These are phyloP conservation scores for Sepioteuthis lessoniana DNA, from an alignment of 2,888 invertebrate genomes.

Conservation along the genomic window DNA sequence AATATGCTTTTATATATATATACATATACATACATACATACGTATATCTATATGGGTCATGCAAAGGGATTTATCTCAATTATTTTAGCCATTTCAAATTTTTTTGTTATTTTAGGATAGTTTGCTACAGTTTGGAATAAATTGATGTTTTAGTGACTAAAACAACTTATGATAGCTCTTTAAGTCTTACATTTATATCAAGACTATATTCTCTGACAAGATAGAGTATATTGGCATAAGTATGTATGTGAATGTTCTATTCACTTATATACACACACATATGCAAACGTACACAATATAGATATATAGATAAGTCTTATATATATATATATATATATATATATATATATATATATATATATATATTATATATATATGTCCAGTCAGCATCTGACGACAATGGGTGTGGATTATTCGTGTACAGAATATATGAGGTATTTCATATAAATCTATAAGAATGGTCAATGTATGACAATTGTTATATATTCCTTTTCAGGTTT, in stretches of 20 bases:
- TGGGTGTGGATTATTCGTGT: too few species aligned
- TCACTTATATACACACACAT: not conserved
- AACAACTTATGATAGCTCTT: not conserved
- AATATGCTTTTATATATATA: not conserved
- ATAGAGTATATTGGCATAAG: not conserved
- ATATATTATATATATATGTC: too few species aligned
- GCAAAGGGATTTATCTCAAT: not conserved
- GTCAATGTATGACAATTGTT: too few species aligned
- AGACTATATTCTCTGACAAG: not conserved
- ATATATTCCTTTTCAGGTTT: too few species aligned
- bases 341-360: not conserved
- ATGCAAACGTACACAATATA: not conserved
- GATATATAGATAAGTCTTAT: too few species aligned
- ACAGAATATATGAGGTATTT: too few species aligned
- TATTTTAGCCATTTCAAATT: not conserved
- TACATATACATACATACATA: not conserved
- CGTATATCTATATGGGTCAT: not conserved
- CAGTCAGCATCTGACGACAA: too few species aligned
- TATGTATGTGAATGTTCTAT: not conserved
- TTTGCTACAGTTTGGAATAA: not conserved
- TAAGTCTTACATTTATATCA: not conserved
- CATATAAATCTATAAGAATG: too few species aligned
- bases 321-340: not conserved
- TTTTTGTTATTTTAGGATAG: not conserved
- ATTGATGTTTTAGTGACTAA: not conserved